These are phyloP conservation scores for Casuarius casuarius DNA, from an alignment of 2,113 vertebrate species.

Conservation along the genomic window DNA sequence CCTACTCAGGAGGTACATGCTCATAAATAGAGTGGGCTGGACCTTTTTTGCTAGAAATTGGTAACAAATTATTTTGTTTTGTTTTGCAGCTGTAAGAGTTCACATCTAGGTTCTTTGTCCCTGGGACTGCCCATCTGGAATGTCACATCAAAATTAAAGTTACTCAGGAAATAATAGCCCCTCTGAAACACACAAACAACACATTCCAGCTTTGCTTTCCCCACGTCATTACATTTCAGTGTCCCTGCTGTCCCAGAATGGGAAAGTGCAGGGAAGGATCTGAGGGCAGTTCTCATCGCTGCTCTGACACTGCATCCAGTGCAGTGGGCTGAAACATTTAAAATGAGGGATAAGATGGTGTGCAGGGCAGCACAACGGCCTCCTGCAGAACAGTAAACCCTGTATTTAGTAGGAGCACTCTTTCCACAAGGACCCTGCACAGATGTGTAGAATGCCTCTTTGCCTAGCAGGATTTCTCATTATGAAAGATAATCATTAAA, in stretches of 20 bases:
- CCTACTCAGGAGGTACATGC: accelerated
- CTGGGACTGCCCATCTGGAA: background rate
- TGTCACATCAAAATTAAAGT: background rate
- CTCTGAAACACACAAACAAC: background rate
- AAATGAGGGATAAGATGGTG: background rate
- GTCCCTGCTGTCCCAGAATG: background rate
- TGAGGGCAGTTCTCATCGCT: background rate
- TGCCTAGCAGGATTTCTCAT: conserved; percentile 34
- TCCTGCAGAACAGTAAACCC: background rate
- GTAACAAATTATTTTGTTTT: background rate
- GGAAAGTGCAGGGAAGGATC: background rate
- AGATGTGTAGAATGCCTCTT: conserved; percentile 15
- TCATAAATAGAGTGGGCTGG: background rate
- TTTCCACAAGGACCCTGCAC: background rate
- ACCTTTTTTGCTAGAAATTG: background rate
- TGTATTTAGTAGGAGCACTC: background rate
- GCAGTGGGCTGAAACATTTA: background rate
- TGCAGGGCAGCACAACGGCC: accelerated
- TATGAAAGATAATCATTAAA: conserved; percentile 50
- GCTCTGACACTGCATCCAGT: background rate
- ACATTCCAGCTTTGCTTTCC: background rate
- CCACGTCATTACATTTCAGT: accelerated
- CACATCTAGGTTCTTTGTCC: background rate
- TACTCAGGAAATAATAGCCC: accelerated
- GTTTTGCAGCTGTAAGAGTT: background rate